Conservation (phyloP, 2,797 vertebrate genomes). For the Adelosebastes latens region DNA sequence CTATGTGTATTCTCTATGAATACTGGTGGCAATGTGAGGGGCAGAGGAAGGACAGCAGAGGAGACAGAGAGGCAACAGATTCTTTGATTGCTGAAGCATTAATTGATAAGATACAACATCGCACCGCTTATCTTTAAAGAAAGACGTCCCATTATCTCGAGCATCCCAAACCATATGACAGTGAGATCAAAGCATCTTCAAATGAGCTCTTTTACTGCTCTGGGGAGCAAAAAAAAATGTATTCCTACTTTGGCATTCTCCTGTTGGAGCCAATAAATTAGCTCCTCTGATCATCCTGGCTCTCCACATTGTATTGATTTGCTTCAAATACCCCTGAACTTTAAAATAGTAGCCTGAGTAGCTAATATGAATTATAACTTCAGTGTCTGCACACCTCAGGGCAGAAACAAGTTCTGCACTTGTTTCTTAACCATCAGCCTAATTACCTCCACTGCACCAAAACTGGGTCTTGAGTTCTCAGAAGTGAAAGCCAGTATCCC, state of each 20-base stretch:
- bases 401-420: background rate
- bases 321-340: background rate
- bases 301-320: constrained; percentile 11
- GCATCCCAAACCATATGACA: constrained; percentile 63
- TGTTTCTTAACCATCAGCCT: background rate
- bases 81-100: constrained; percentile 73
- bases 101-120: constrained; percentile 78
- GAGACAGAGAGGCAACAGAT: constrained; percentile 67
- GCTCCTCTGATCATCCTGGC: background rate
- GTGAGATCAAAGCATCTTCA: constrained; percentile 72
- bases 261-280: constrained; percentile 5
- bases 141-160: constrained; percentile 66
- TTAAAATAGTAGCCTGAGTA: background rate
- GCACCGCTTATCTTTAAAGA: constrained; percentile 70
- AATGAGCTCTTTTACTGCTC: constrained; percentile 55
- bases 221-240: constrained; percentile 31
- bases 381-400: background rate
- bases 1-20: constrained; percentile 76
- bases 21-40: constrained; percentile 45
- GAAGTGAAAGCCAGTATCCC: constrained; percentile 36
- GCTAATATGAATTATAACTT: background rate
- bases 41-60: constrained; percentile 53
- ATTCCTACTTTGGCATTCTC: constrained; percentile 48
- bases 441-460: background rate
- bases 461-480: background rate